These are phyloP conservation scores for Epirrhoe tristata DNA, from an alignment of 2,888 invertebrate genomes.

Conservation along the genomic window DNA sequence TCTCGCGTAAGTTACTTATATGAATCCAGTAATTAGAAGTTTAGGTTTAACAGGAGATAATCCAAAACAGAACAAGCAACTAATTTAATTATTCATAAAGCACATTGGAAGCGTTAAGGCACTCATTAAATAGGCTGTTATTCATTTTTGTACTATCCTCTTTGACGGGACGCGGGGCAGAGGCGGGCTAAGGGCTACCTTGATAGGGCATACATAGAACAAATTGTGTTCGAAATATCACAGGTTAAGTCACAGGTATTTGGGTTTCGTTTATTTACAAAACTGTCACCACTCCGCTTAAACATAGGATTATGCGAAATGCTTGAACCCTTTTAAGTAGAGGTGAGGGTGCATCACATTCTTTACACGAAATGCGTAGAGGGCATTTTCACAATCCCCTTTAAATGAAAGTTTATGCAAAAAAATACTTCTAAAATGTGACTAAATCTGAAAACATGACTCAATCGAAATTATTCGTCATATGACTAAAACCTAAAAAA, in stretches of 20 bases:
- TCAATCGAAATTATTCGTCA: too few relatives aligned
- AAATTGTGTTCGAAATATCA: background rate
- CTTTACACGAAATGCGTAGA: background rate
- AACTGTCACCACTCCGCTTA: too few relatives aligned
- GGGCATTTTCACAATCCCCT: background rate
- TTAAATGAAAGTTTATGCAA: background rate
- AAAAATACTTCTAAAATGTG: background rate
- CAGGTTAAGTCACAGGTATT: too few relatives aligned
- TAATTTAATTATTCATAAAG: slow-evolving; percentile 85
- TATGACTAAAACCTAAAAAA: too few relatives aligned
- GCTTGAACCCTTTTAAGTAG: background rate
- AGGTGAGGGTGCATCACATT: slow-evolving; percentile 5
- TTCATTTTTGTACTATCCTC: slow-evolving; percentile 80
- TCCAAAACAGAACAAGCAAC: slow-evolving; percentile 81
- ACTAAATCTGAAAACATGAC: too few relatives aligned
- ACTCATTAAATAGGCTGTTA: slow-evolving; percentile 80
- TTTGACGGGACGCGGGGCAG: slow-evolving; percentile 72
- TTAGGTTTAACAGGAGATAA: slow-evolving; percentile 77
- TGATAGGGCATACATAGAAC: background rate
- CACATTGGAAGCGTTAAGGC: slow-evolving; percentile 84
- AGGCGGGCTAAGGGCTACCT: slow-evolving; percentile 13
- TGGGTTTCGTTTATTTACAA: too few relatives aligned
- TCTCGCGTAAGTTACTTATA: too few relatives aligned
- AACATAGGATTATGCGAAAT: background rate
- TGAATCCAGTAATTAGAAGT: too few relatives aligned